A percentile compares a stretch with the other conserved stretches of the same genome.
Conservation (phyloP, 2,113 vertebrate species). For the Odontesthes bonariensis region DNA sequence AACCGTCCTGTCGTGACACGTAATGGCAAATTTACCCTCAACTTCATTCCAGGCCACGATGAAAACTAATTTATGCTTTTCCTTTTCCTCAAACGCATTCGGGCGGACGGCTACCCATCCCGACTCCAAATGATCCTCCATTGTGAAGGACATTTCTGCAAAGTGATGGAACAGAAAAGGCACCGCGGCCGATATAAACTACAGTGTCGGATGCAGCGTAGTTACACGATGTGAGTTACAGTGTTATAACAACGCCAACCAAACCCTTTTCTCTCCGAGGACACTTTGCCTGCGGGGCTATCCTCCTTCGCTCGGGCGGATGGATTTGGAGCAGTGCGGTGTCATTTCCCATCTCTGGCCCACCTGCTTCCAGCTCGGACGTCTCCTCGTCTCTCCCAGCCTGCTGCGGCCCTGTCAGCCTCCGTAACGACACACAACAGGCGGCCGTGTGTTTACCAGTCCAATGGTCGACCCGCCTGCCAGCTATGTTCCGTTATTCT, state of each 20-base stretch:
- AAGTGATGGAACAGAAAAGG: slow-evolving; percentile 29
- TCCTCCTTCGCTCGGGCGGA: slow-evolving; percentile 45
- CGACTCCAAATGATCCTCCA: slow-evolving; percentile 93
- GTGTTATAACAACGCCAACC: slow-evolving; percentile 6
- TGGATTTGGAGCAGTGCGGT: slow-evolving; percentile 49
- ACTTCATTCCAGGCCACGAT: slow-evolving; percentile 98
- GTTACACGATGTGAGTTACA: not conserved
- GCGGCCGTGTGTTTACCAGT: slow-evolving; percentile 48
- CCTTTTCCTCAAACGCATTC: slow-evolving; percentile 92
- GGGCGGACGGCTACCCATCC: slow-evolving; percentile 96
- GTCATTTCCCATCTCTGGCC: slow-evolving; percentile 61
- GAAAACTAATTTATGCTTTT: slow-evolving; percentile 94
- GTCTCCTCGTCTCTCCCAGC: not conserved
- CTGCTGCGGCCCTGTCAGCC: slow-evolving; percentile 10
- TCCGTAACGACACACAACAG: slow-evolving; percentile 21
- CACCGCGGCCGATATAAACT: not conserved
- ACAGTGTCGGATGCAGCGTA: slow-evolving; percentile 7
- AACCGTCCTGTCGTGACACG: slow-evolving; percentile 94
- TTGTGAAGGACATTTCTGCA: slow-evolving; percentile 87
- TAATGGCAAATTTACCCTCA: slow-evolving; percentile 95
- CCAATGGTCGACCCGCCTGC: slow-evolving; percentile 9
- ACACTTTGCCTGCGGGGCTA: slow-evolving; percentile 20
- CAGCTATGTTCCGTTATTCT: slow-evolving; percentile 46
- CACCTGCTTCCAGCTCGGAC: slow-evolving; percentile 50
- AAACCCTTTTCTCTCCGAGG: slow-evolving; percentile 10